These are phyloP conservation scores for Todiramphus chloris DNA, from an alignment of 2,113 vertebrate species.

Conservation along the genomic window DNA sequence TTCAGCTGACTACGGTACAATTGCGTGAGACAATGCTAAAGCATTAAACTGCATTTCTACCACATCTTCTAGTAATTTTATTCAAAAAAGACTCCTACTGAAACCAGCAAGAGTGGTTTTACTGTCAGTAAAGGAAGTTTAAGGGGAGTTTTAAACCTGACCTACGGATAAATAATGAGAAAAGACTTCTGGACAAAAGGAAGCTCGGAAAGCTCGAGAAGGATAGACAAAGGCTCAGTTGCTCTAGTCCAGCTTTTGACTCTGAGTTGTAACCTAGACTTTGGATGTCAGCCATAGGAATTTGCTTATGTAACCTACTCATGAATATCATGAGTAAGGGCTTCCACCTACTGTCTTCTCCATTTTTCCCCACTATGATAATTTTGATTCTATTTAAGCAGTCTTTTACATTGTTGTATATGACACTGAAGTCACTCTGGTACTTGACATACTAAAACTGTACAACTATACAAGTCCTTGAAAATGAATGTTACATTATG, in stretches of 20 bases:
- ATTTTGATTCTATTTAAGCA: not conserved
- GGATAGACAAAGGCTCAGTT: not conserved
- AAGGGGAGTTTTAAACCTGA: not conserved
- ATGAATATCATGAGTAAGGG: not conserved
- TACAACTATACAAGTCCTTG: conserved; percentile 67
- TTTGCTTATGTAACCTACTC: not conserved
- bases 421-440: not conserved
- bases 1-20: not conserved
- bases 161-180: not conserved
- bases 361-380: not conserved
- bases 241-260: not conserved
- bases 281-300: not conserved
- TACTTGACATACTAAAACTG: not conserved
- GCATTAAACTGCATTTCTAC: not conserved
- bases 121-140: not conserved
- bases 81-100: not conserved
- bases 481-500: conserved; percentile 36
- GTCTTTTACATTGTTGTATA: not conserved
- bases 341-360: not conserved
- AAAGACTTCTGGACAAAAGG: not conserved
- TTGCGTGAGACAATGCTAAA: fast-evolving
- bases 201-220: not conserved
- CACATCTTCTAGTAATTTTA: not conserved
- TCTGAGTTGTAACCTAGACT: not conserved
- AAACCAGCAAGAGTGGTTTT: not conserved